Conservation (phyloP, 2,113 vertebrate species). For the Cottus gobio region DNA sequence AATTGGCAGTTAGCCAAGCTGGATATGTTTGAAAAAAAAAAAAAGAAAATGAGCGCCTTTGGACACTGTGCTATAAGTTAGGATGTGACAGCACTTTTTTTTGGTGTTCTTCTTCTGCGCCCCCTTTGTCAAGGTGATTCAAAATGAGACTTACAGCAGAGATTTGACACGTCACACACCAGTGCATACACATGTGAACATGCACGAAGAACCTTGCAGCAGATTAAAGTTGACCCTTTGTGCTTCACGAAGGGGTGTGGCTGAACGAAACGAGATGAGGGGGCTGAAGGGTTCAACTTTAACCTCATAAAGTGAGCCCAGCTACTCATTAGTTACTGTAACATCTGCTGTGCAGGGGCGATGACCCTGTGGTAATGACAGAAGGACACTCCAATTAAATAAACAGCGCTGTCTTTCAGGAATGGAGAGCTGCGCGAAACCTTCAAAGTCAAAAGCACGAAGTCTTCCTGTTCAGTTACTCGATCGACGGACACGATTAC, state of each 20-base stretch:
- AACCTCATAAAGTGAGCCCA: slow-evolving; percentile 82
- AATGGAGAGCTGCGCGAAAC: slow-evolving; percentile 53
- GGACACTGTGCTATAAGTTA: slow-evolving; percentile 67
- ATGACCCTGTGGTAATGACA: slow-evolving; percentile 82
- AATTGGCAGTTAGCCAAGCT: slow-evolving; percentile 76
- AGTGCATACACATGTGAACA: neutral
- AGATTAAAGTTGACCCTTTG: slow-evolving; percentile 77
- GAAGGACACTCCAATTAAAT: slow-evolving; percentile 78
- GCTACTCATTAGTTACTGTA: slow-evolving; percentile 85
- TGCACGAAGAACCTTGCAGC: slow-evolving; percentile 34
- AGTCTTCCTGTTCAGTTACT: slow-evolving; percentile 42
- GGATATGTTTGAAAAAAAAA: slow-evolving; percentile 73
- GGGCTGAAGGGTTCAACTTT: slow-evolving; percentile 80
- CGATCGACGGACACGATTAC: slow-evolving; percentile 26
- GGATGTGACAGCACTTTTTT: slow-evolving; percentile 44
- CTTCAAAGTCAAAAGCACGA: slow-evolving; percentile 60
- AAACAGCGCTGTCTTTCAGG: slow-evolving; percentile 75
- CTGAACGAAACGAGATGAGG: slow-evolving; percentile 52
- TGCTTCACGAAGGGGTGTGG: slow-evolving; percentile 60
- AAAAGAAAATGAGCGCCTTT: slow-evolving; percentile 72
- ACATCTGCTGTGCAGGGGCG: slow-evolving; percentile 80
- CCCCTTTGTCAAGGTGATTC: slow-evolving; percentile 59
- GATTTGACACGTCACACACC: slow-evolving; percentile 15
- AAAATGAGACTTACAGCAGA: slow-evolving; percentile 51
- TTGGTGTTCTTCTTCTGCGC: slow-evolving; percentile 1